Conservation (phyloP, 1,140 invertebrate genomes). For the Nymphalis io region DNA sequence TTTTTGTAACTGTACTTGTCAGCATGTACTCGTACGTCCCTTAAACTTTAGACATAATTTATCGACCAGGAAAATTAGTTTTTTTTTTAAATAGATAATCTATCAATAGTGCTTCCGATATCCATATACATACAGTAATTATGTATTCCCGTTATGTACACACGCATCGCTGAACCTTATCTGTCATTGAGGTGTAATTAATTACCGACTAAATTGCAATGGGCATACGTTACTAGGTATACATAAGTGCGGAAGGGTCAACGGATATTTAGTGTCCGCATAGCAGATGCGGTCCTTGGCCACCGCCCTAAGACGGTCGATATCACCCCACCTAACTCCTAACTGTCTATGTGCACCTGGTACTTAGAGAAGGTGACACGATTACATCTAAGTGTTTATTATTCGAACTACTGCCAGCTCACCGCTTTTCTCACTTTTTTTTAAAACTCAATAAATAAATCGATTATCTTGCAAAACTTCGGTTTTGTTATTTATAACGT, state of each 20-base stretch:
- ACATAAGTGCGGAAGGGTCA: slow-evolving; percentile 69
- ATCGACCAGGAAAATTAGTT: background rate
- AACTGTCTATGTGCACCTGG: slow-evolving; percentile 70
- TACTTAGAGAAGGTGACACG: slow-evolving; percentile 55
- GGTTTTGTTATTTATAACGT: background rate
- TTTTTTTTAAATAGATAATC: background rate
- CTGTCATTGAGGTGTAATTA: slow-evolving; percentile 75
- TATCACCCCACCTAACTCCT: slow-evolving; percentile 74
- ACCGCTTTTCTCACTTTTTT: background rate
- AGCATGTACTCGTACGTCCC: no score
- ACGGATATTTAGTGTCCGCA: slow-evolving; percentile 76
- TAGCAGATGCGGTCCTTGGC: slow-evolving; percentile 77
- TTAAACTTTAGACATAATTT: background rate
- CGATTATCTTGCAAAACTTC: background rate
- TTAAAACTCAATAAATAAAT: background rate
- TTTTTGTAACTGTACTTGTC: no score
- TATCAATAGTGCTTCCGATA: background rate
- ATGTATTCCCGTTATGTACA: slow-evolving; percentile 48
- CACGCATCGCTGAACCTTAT: slow-evolving; percentile 67
- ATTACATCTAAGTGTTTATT: slow-evolving; percentile 31
- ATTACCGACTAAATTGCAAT: slow-evolving; percentile 71
- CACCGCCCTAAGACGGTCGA: slow-evolving; percentile 78
- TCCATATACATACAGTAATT: slow-evolving; percentile 31
- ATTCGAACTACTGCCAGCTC: background rate
- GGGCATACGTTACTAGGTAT: slow-evolving; percentile 57